Evolutionary conservation across 2,797 vertebrate genomes (phyloP), one percentile per base, ranked within the genome.

Genomic region (Cyclura pinguis): DNA sequence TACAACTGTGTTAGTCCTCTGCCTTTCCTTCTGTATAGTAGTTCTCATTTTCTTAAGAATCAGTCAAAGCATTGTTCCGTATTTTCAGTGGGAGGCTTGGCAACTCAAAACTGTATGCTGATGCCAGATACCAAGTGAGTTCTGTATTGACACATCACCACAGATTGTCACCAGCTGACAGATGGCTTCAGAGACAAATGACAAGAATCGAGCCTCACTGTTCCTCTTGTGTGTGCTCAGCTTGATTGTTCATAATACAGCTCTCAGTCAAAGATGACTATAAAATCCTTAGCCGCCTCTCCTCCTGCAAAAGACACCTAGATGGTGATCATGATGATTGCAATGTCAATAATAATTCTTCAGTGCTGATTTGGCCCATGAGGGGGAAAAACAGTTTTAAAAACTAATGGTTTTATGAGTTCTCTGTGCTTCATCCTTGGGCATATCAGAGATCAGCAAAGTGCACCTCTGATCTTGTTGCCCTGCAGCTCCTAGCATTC

Each of bases 131-230:
- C 5, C 13, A 38, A 84, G 32, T 62, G 3, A 52, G 57, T n/a
- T 84, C 55, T 90, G 57, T 86, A 87, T 76, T 83, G 78, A 83
- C 72, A 77, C 55, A 42, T 80, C 77, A 86, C 69, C 84, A 86
- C 87, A 86, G 83, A 86, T 69, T 80, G 84, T 81, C 27, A 86
- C 27, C 87, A 91, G 69, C 57, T 86, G 69, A 86, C 89, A 90
- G 89, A 90, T 90, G 89, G 89, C 77, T 73, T 80, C n/a, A 69
- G 38, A 90, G 84, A 73, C 76, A 81, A 73, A 73, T 80, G 69
- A 80, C 67, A 80, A 84, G 84, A 86, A 90, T 81, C 55, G 12
- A 69, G 32, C 77, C 67, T 80, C 16, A n/a, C 52, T 5, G 32
- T 86, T 80, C 29, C 64, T 80, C 77, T 90, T 80, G 77, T 81